Base-by-base conservation (phyloP, 2,113 vertebrate genomes). In the Rhagologus leucostigma region DNA sequence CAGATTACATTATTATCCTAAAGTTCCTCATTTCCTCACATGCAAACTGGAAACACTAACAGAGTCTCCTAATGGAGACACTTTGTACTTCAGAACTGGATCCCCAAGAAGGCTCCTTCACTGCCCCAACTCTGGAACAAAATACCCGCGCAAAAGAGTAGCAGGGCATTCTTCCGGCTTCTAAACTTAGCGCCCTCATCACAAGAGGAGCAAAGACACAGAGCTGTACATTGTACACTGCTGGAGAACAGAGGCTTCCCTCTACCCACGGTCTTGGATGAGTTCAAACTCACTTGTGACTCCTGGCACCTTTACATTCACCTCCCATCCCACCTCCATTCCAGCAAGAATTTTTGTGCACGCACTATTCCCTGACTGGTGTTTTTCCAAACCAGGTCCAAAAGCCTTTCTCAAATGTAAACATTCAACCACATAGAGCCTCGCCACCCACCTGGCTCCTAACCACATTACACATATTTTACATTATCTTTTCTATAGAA, bases 161-260 rank as follows among this genome's bases (percentile, higher is more conserved):
- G 59, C 33, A 32, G 2, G 14, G 62, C 14, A 82, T 63, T 91
- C 83, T 81, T 81, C 46, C 23, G 9, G 11, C 65, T 90, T 46
- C 39, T 50, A 11, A 57, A 22, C 19, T 65, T 8, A 4, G 4
- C 1, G 4, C 10, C 27, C 64, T 52, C 2, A 4, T 20, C 35
- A 47, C 18, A 20, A 37, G 18, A 3, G 0, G 0, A 12, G 44
- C 14, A 59, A 56, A 67, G 52, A 49, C 2, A 3, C 29, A 27
- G 29, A 47, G 27, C 39, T 83, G 39, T 42, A 42, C 35, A 21
- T 30, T 62, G 56, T 18, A 49, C 4, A 4, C 8, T n/a, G 67
- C 39, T 73, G 41, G 24, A 60, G 15, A 67, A 85, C 47, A 37
- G 0, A 0, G 20, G 22, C 23, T 70, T 67, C 19, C 37, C 30